Base-by-base conservation (phyloP, 2,797 vertebrate genomes). In the Lacerta bilineata region DNA sequence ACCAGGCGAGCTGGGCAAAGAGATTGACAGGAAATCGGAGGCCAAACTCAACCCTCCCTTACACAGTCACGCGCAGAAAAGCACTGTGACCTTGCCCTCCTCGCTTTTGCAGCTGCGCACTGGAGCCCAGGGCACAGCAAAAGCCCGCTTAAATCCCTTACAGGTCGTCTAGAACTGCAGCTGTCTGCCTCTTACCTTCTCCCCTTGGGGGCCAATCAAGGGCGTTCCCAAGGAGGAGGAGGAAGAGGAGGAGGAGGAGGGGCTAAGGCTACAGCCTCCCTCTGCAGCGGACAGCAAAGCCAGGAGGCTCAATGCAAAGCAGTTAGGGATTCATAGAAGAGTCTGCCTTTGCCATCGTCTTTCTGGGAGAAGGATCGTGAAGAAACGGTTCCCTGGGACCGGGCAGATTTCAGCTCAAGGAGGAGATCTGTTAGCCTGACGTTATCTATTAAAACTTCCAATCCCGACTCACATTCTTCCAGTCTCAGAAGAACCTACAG, bases 171-270 rank as follows among this genome's bases (percentile, higher is more conserved):
- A 68, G 25, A 85, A 39, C 59, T 75, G 72, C 79, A 83, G 87
- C 72, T 88, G 72, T 36, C 86, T 81, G 66, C 36, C 39, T 36
- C 33, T 74, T 81, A 64, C 33, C 68, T 89, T 80, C 83, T 85
- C 71, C 59, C 55, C 36, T 77, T 23, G 61, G 61, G 87, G 64
- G 59, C 61, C 41, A 66, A 68, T 61, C 69, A 46, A 71, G 79
- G 74, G 36, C 86, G 9, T 72, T 91, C 41, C 87, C 23, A 68
- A 55, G 33, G 75, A 50, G 33, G 33, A 33, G 33, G 75, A 8
- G 8, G 39, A 39, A 36, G 79, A 5, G 5, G 39, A 39, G 39
- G 81, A 5, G 39, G 72, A 25, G 75, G 20, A 1, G 46, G 11
- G 25, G 25, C 33, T n/a, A 72, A 36, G 39, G 41, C 36, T 33